phyloP scores from a whole-genome alignment of 2,797 vertebrate genomes.

The Aphelocoma californica region DNA sequence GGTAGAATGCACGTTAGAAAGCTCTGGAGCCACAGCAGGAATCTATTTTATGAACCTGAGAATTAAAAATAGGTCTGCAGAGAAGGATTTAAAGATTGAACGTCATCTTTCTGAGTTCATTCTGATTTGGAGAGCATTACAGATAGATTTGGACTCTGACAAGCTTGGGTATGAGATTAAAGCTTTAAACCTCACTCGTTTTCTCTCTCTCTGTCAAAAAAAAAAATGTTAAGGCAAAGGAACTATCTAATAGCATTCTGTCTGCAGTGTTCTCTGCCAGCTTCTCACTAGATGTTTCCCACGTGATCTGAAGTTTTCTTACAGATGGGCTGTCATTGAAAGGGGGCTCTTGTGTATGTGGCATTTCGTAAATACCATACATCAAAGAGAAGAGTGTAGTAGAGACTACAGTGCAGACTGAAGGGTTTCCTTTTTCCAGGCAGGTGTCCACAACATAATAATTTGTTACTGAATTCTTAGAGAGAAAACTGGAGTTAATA shows the following conservation, averaged over 20 bases:
- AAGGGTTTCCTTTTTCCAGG: neutral
- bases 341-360: neutral
- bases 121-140: slow-evolving; percentile 60
- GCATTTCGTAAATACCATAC: neutral
- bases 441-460: neutral
- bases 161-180: slow-evolving; percentile 46
- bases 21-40: neutral
- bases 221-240: neutral
- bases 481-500: neutral
- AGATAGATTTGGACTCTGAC: slow-evolving; percentile 44
- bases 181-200: slow-evolving; percentile 11
- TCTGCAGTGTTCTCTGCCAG: neutral
- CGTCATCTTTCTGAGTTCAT: slow-evolving; percentile 57
- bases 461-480: neutral
- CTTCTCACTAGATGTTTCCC: neutral
- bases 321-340: neutral
- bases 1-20: slow-evolving; percentile 12
- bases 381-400: neutral
- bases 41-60: slow-evolving; percentile 46
- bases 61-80: slow-evolving; percentile 59
- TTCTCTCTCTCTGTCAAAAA: neutral
- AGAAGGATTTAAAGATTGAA: slow-evolving; percentile 64
- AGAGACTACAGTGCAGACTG: neutral
- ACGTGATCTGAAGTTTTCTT: neutral
- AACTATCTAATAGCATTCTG: neutral